These are phyloP conservation scores for Myotis yumanensis DNA, from an alignment of 2,113 vertebrate genomes.

Conservation along the genomic window DNA sequence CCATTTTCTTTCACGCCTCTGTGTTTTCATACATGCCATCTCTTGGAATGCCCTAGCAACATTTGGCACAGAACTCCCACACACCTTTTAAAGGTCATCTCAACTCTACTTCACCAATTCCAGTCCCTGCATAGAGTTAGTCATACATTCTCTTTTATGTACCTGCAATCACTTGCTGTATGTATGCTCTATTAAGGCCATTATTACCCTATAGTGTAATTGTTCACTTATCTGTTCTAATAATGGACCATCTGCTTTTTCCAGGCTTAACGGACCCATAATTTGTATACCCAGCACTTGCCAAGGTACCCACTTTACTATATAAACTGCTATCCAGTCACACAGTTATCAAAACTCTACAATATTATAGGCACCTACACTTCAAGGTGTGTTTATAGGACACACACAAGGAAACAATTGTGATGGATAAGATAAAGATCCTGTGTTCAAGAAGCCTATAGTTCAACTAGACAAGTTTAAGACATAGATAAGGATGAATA, in stretches of 20 bases:
- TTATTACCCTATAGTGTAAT: background rate
- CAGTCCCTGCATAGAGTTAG: background rate
- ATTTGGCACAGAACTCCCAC: background rate
- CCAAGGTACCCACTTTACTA: background rate
- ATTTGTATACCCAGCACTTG: background rate
- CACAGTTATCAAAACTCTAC: background rate
- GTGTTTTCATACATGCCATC: background rate
- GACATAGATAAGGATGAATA: background rate
- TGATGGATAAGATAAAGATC: background rate
- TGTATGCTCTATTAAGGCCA: background rate
- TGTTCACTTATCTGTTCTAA: background rate
- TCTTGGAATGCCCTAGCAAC: background rate
- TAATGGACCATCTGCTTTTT: background rate
- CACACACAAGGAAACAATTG: background rate
- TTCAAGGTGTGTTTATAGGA: background rate
- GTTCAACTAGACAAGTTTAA: background rate
- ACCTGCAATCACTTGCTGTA: background rate
- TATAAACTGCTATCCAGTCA: background rate
- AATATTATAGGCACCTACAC: background rate
- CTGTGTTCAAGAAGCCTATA: background rate
- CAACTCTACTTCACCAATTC: background rate
- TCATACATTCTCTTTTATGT: background rate
- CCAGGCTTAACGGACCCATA: background rate
- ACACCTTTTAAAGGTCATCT: background rate
- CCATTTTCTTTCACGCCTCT: background rate